Conservation (phyloP, 2,888 invertebrate species). For the Amblyteles armatorius region DNA sequence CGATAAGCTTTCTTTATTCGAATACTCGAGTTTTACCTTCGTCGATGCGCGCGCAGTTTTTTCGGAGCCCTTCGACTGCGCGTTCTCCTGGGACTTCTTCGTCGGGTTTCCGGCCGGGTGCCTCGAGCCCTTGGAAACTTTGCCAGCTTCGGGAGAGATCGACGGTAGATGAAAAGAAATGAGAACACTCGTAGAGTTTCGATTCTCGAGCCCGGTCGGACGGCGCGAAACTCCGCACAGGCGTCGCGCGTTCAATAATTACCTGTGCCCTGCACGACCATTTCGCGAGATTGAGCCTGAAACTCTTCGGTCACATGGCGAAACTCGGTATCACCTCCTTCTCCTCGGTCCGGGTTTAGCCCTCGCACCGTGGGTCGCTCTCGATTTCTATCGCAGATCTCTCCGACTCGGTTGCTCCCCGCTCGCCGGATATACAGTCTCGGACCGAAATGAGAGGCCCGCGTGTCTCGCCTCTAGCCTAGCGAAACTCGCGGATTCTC, state of each 20-base stretch:
- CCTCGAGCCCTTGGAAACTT: slow-evolving; percentile 56
- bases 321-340: slow-evolving; percentile 37
- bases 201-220: neutral
- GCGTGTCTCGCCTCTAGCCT: slow-evolving; percentile 29
- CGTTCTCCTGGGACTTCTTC: slow-evolving; percentile 50
- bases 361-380: neutral
- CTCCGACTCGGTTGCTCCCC: neutral
- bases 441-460: slow-evolving; percentile 48
- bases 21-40: slow-evolving; percentile 47
- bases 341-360: slow-evolving; percentile 13
- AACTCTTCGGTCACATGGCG: slow-evolving; percentile 28
- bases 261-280: slow-evolving; percentile 54
- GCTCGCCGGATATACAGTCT: neutral
- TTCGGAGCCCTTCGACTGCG: slow-evolving; percentile 35
- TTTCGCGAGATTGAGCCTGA: slow-evolving; percentile 28
- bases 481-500: slow-evolving; percentile 57
- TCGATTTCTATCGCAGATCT: slow-evolving; percentile 8
- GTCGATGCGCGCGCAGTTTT: slow-evolving; percentile 43
- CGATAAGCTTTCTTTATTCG: neutral
- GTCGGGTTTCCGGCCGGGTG: slow-evolving; percentile 47
- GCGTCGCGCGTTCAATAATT: slow-evolving; percentile 9
- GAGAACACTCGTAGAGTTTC: neutral
- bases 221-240: neutral
- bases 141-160: slow-evolving; percentile 47
- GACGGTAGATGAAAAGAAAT: neutral